phyloP scores from a whole-genome alignment of 2,113 vertebrate genomes.

The Prochilodus magdalenae region DNA sequence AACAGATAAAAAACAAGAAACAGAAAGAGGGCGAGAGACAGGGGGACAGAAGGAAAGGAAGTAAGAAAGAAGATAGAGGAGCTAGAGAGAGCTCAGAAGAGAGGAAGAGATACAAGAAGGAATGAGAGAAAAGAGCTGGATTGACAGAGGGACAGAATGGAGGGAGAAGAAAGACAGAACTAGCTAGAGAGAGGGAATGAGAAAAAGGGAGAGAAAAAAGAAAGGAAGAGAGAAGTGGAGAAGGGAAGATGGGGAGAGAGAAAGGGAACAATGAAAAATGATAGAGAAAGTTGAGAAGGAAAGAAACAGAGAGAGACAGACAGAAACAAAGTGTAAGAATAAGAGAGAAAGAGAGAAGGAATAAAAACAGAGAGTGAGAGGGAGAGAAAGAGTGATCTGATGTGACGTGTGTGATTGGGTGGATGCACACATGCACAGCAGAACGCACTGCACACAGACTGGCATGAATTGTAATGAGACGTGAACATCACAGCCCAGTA shows the following conservation, averaged over 20 bases:
- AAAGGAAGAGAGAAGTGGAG: background rate
- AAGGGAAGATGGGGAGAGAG: background rate
- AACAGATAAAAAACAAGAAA: background rate
- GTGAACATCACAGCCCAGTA: slow-evolving; percentile 43
- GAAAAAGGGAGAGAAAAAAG: background rate
- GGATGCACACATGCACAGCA: slow-evolving; percentile 9
- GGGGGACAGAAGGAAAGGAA: too few relatives aligned
- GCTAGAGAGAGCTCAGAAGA: background rate
- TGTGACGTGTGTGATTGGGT: slow-evolving; percentile 24
- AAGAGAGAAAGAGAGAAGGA: background rate
- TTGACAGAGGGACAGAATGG: background rate
- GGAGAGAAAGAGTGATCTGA: slow-evolving; percentile 11
- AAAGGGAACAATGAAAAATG: background rate
- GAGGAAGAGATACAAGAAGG: background rate
- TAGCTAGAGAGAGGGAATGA: background rate
- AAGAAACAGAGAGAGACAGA: background rate
- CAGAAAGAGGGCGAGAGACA: too few relatives aligned
- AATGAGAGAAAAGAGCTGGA: background rate
- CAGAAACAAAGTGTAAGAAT: background rate
- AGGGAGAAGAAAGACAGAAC: background rate
- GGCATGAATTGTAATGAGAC: slow-evolving; percentile 42
- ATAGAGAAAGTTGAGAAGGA: background rate
- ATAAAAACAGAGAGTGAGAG: background rate
- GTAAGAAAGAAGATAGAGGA: too few relatives aligned
- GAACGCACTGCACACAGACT: slow-evolving; percentile 11